phyloP scores from a whole-genome alignment of 2,797 vertebrate species.

The Pseudochaenichthys georgianus region DNA sequence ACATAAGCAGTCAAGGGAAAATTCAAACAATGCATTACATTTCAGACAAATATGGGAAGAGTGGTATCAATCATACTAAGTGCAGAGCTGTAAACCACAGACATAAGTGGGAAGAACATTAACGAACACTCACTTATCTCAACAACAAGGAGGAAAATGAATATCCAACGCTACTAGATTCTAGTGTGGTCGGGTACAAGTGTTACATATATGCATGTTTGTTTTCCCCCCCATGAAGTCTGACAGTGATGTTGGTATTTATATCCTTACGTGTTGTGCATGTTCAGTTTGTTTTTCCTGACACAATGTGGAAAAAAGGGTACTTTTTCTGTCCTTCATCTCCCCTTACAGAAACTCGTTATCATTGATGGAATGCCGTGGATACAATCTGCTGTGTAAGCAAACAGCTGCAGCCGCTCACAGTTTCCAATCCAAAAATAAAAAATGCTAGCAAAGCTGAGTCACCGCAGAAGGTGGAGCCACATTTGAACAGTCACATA shows the following conservation, averaged over 20 bases:
- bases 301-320: conserved; percentile 11
- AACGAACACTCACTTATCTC: conserved; percentile 36
- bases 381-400: conserved; percentile 20
- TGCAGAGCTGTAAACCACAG: background rate
- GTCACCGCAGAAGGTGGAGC: conserved; percentile 9
- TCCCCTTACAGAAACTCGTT: conserved; percentile 32
- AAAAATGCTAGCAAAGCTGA: conserved; percentile 19
- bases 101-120: conserved; percentile 19
- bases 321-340: conserved; percentile 37
- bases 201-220: too few relatives aligned
- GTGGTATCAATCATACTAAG: conserved; percentile 17
- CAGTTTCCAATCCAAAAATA: conserved; percentile 21
- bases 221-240: background rate
- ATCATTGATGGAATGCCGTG: conserved; percentile 30
- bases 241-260: conserved; percentile 10
- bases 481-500: conserved; percentile 1
- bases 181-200: too few relatives aligned
- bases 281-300: conserved; percentile 34
- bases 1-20: conserved; percentile 6
- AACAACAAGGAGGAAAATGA: conserved; percentile 9
- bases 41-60: background rate
- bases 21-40: background rate
- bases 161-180: background rate
- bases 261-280: background rate
- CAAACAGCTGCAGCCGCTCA: conserved; percentile 15